Base-by-base conservation (phyloP, 2,888 invertebrate species). In the Pyralis farinalis region DNA sequence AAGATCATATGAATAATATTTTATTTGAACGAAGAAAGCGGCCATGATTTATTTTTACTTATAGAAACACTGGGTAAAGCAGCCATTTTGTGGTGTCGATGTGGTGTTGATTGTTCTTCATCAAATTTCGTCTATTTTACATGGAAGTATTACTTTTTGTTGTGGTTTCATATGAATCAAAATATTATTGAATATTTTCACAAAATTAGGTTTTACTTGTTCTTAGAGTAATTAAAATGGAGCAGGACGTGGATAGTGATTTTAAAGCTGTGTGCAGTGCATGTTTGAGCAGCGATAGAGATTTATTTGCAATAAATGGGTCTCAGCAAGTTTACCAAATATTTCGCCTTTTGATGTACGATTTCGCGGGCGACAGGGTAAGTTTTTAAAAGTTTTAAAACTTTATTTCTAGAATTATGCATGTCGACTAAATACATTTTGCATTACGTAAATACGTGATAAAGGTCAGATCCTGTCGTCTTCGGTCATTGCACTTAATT, bases 101-200 rank as follows among this genome's bases (percentile, higher is more conserved):
- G 69, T 65, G 62, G 63, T 63, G 67, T 73, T 75, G 69, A 75
- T 67, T 56, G 58, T 68, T 73, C 72, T 71, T 77, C 63, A 64
- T 58, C 45, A 72, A 82, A 72, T 79, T 86, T 87, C 66, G 87
- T 84, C 84, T 83, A 87, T 84, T 87, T 86, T 85, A 87, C 83
- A 87, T 87, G 86, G 87, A 74, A 86, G 87, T 85, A 75, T 88
- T 80, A 83, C 82, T 85, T 86, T 83, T 86, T 88, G 86, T 86
- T 86, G 67, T 86, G 85, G 69, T 83, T 76, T 73, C 63, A 71
- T 72, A 66, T 50, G 61, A 59, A 56, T 69, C 65, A 59, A 55
- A 71, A 69, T 63, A 60, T 22, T 22, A 27, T 28, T 22, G 10
- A 33, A 25, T 10, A 32, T 41, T 43, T 43, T 28, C n/a, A n/a